Conservation (phyloP, 2,113 vertebrate species). For the Corynorhinus townsendii region DNA sequence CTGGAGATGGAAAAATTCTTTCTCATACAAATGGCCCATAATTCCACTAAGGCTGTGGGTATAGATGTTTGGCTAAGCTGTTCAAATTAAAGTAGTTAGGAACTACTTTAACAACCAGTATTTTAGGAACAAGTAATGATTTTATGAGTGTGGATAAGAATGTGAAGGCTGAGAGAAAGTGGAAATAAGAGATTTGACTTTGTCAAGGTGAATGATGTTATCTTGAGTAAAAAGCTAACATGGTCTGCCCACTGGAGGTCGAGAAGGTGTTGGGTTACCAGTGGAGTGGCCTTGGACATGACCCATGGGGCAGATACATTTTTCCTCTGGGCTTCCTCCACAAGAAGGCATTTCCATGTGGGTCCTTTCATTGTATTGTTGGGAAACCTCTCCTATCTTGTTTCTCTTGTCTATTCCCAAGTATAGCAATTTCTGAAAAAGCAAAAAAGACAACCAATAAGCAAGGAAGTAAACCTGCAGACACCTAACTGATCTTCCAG, state of each 20-base stretch:
- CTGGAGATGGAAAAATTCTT: neutral
- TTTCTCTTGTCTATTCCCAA: neutral
- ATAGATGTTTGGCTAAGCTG: neutral
- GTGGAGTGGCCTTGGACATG: slow-evolving; percentile 23
- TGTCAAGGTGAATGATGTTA: slow-evolving; percentile 60
- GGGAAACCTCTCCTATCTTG: neutral
- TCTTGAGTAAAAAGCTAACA: slow-evolving; percentile 45
- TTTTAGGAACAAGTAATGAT: neutral
- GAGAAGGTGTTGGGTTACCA: slow-evolving; percentile 46
- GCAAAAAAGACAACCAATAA: neutral
- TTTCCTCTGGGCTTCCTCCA: neutral
- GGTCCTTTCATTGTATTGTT: neutral
- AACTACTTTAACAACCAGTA: neutral
- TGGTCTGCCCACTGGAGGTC: neutral
- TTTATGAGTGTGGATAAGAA: neutral
- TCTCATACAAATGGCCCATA: neutral
- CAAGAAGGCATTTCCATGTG: neutral
- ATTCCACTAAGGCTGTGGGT: neutral
- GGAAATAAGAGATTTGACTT: slow-evolving; percentile 59
- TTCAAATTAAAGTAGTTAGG: neutral
- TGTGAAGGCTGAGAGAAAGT: neutral
- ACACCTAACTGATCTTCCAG: neutral
- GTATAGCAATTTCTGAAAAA: neutral
- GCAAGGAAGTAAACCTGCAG: neutral
- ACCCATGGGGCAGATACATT: slow-evolving; percentile 13